Conservation (phyloP, 2,113 vertebrate species). For the Stigmatopora argus region DNA sequence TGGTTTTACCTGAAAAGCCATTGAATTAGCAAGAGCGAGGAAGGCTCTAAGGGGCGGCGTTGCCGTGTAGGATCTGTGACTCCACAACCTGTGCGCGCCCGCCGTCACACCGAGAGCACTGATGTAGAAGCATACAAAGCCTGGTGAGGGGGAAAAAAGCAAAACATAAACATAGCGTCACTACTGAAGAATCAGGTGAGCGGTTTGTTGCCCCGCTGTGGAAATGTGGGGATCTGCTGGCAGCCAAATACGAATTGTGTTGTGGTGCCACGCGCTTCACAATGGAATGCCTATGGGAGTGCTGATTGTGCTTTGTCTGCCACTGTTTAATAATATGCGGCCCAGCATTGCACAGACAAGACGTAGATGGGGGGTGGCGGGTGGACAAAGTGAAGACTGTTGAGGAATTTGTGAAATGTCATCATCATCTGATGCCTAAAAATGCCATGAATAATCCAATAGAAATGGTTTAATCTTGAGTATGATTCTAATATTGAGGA, state of each 20-base stretch:
- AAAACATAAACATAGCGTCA: conserved; percentile 17
- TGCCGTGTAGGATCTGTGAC: conserved; percentile 91
- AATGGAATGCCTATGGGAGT: conserved; percentile 61
- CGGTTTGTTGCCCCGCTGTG: neutral
- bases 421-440: conserved; percentile 9
- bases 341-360: conserved; percentile 46
- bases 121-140: conserved; percentile 64
- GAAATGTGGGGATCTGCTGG: conserved; percentile 36
- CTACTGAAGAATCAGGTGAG: conserved; percentile 21
- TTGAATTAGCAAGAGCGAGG: conserved; percentile 78
- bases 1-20: conserved; percentile 88
- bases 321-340: conserved; percentile 59
- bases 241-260: conserved; percentile 53
- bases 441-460: neutral
- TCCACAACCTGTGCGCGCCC: conserved; percentile 91
- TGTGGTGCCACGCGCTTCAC: conserved; percentile 54
- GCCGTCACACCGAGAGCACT: conserved; percentile 85
- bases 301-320: conserved; percentile 69
- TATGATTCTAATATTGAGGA: neutral
- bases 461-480: neutral
- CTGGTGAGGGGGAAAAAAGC: conserved; percentile 37
- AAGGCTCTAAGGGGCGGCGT: conserved; percentile 80
- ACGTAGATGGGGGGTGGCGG: conserved; percentile 32
- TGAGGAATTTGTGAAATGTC: conserved; percentile 40
- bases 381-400: conserved; percentile 54